Percentiles rank a stretch among this genome's conserved stretches.
Evolutionary conservation across 2,113 vertebrate species (phyloP).

Genomic region (Tor tambroides): DNA sequence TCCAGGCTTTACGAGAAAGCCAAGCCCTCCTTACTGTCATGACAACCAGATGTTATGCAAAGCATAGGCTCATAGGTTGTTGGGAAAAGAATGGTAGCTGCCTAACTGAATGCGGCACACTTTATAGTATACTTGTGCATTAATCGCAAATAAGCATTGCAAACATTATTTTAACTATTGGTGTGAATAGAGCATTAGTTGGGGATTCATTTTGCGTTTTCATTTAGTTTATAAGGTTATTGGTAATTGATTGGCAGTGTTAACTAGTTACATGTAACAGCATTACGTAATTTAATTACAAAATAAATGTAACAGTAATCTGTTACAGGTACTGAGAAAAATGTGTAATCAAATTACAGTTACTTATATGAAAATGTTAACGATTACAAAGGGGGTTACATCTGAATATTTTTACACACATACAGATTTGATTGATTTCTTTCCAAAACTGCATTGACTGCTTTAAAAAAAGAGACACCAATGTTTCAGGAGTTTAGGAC

Average conservation of each 20-base stretch:
- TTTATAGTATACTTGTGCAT: background rate
- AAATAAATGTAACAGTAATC: no score
- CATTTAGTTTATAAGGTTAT: background rate
- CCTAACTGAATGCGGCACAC: background rate
- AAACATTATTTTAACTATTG: background rate
- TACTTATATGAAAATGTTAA: no score
- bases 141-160: background rate
- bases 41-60: slow-evolving; percentile 62
- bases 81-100: background rate
- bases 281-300: no score
- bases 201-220: background rate
- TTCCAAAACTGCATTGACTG: no score
- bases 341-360: no score
- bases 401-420: no score
- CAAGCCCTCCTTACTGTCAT: slow-evolving; percentile 17
- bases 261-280: no score
- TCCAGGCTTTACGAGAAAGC: slow-evolving; percentile 61
- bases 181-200: background rate
- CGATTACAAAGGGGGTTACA: no score
- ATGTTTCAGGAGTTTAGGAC: no score
- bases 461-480: no score
- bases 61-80: background rate
- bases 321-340: no score
- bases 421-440: no score
- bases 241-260: background rate